Evolutionary conservation across 2,113 vertebrate genomes (phyloP), one percentile per base, ranked within the genome.

Genomic region (Lasiurus borealis): DNA sequence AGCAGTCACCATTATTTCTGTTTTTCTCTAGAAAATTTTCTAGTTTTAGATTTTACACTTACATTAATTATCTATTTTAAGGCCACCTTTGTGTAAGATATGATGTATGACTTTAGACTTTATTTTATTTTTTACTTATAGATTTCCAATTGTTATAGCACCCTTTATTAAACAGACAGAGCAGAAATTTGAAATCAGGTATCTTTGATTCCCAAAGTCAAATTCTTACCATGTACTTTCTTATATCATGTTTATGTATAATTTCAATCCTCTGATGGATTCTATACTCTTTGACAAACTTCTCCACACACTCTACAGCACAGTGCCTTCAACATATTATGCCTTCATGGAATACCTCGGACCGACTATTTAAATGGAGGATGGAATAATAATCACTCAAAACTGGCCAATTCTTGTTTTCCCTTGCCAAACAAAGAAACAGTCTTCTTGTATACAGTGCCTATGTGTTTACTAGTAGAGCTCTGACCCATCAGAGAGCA

Each of bases 11-110:
- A 31, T 64, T 62, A 78, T 62, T 62, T 23, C 4, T 34, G 10
- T 57, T 72, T 91, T 77, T 27, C 46, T 92, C 52, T 64, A 66
- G 69, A 90, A 72, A 77, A 4, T 29, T 10, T 93, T 72, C 46
- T 76, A 90, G 68, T 46, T 62, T 94, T n/a, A 87, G 82, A 23
- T 34, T 86, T 92, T 72, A 92, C 16, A 59, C 34, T 86, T 68
- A 46, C 25, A 13, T 27, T 46, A 44, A 54, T 48, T 31, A 44
- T 68, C 64, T 68, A 69, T 72, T 72, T 71, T 83, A 46, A 92
- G 46, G 66, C 73, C 72, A 77, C 27, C 27, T 81, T 72, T 68
- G 18, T n/a, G 29, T 82, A 92, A 57, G 23, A 21, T n/a, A 40
- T n/a, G 14, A 40, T 11, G 14, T 31, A 34, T 34, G 54, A 29